Percentiles rank a stretch among this genome's conserved stretches.
phyloP scores from a whole-genome alignment of 2,797 vertebrate genomes.

The Carapus acus region DNA sequence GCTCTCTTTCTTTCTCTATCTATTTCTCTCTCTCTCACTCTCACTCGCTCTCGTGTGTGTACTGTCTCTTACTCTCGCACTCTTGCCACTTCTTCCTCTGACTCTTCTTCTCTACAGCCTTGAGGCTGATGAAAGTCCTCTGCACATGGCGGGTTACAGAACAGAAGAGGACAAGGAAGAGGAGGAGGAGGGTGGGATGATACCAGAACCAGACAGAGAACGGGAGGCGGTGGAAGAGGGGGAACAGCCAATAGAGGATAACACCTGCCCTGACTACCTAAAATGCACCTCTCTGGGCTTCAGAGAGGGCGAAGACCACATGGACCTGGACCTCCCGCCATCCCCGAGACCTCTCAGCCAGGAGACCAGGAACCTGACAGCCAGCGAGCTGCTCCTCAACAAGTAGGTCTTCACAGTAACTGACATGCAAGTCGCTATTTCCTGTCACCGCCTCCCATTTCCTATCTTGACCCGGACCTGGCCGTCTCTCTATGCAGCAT shows the following conservation, averaged over 20 bases:
- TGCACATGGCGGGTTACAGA: constrained; percentile 13
- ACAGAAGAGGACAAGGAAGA: constrained; percentile 10
- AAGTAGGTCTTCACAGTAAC: constrained; percentile 63
- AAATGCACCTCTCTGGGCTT: constrained; percentile 27
- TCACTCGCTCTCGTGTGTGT: too few relatives aligned
- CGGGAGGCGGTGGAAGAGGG: constrained; percentile 6
- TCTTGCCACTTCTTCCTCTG: too few relatives aligned
- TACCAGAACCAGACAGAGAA: background rate
- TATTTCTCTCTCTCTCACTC: too few relatives aligned
- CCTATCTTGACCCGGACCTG: too few relatives aligned
- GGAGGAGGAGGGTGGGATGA: background rate
- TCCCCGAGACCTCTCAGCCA: constrained; percentile 54
- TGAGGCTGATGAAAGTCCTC: constrained; percentile 27
- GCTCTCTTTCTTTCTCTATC: too few relatives aligned
- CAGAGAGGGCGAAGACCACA: constrained; percentile 44
- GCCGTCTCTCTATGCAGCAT: constrained; percentile 41
- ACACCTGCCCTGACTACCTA: constrained; percentile 21
- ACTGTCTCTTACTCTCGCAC: too few relatives aligned
- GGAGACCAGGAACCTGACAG: constrained; percentile 65
- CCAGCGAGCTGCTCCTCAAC: constrained; percentile 72
- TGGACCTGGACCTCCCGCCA: constrained; percentile 42
- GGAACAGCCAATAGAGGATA: constrained; percentile 30
- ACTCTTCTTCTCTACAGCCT: constrained; percentile 29
- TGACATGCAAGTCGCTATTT: background rate
- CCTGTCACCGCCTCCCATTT: too few relatives aligned